Evolutionary conservation across 23 tunicate genomes (phyloP).

Genomic region (Phallusia fumigata): DNA sequence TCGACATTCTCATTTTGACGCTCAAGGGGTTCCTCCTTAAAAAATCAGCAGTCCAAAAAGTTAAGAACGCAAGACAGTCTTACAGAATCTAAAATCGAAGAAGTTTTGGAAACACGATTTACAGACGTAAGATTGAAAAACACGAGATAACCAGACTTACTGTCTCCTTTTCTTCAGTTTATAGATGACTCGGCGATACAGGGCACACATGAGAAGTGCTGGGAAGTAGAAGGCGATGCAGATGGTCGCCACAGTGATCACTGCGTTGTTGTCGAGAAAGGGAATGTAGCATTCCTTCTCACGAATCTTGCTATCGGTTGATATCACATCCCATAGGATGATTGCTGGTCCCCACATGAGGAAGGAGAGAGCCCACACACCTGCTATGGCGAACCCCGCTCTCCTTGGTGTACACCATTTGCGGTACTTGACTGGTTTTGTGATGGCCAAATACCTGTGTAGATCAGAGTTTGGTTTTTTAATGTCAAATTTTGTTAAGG

Average conservation of each 20-base stretch:
- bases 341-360: conserved; percentile 90
- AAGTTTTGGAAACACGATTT: no score
- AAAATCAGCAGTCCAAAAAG: no score
- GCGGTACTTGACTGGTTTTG: conserved; percentile 78
- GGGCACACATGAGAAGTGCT: conserved; percentile 61
- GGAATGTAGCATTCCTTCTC: conserved; percentile 67
- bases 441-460: conserved; percentile 78
- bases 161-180: conserved; percentile 43
- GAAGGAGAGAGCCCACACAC: conserved; percentile 79
- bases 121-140: no score
- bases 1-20: no score
- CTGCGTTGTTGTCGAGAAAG: conserved; percentile 61
- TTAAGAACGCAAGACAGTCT: no score
- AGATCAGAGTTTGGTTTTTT: not conserved
- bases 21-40: no score
- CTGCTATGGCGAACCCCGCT: conserved; percentile 58
- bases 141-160: conserved; percentile 9
- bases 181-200: conserved; percentile 66
- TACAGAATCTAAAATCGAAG: no score
- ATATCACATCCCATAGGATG: conserved; percentile 60
- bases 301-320: conserved; percentile 6
- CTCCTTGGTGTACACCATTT: conserved; percentile 54
- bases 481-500: no score
- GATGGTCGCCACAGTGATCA: conserved; percentile 50
- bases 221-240: conserved; percentile 77